phyloP scores from a whole-genome alignment of 2,888 invertebrate genomes.

The Congeria kusceri region DNA sequence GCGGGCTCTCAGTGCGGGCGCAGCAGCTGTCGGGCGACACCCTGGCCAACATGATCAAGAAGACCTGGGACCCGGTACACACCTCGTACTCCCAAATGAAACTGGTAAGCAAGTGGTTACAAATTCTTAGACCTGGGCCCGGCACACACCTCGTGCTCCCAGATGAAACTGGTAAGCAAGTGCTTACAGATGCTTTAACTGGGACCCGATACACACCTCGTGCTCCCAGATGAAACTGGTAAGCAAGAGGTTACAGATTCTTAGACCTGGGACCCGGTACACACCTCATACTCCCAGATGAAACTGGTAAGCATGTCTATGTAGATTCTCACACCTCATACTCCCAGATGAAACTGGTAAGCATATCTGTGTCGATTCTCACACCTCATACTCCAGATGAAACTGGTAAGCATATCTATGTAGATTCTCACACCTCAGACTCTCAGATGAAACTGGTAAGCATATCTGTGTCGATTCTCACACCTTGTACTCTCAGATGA shows the following conservation, averaged over 20 bases:
- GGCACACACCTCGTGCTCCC: slow-evolving; percentile 87
- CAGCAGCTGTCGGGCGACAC: slow-evolving; percentile 88
- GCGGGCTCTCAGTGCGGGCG: slow-evolving; percentile 57
- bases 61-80: slow-evolving; percentile 91
- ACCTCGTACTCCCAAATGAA: slow-evolving; percentile 88
- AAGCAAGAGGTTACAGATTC: too few species aligned
- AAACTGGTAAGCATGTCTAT: slow-evolving; percentile 90
- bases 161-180: slow-evolving; percentile 89
- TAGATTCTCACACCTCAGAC: too few species aligned
- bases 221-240: slow-evolving; percentile 89
- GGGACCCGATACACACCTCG: slow-evolving; percentile 90
- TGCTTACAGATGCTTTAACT: too few species aligned
- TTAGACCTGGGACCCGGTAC: slow-evolving; percentile 91
- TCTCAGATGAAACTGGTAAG: too few species aligned
- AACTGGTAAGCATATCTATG: too few species aligned
- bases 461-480: too few species aligned
- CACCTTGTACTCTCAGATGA: too few species aligned
- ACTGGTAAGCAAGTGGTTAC: slow-evolving; percentile 88
- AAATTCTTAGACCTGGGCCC: slow-evolving; percentile 93
- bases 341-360: slow-evolving; percentile 89
- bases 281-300: slow-evolving; percentile 87
- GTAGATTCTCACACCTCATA: slow-evolving; percentile 87
- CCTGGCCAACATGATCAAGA: slow-evolving; percentile 89
- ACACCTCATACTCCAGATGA: too few species aligned
- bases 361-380: too few species aligned